Base-by-base conservation (phyloP, 2,113 vertebrate genomes). In the Prunella himalayana region DNA sequence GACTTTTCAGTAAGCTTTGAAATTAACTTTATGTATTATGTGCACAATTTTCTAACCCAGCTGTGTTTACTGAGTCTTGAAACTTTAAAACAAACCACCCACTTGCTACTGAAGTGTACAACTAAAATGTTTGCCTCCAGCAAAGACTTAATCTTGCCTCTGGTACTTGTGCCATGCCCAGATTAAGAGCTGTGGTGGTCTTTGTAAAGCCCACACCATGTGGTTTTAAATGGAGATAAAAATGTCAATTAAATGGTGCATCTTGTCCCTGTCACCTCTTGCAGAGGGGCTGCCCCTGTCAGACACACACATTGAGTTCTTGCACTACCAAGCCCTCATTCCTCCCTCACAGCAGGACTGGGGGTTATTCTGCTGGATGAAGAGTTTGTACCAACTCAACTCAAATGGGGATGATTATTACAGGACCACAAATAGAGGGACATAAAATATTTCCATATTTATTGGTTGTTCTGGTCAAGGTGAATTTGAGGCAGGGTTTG, bases 1-100 rank as follows among this genome's bases (percentile, higher is more conserved):
- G 63, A 57, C 23, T 92, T 92, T 69, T 87, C 9, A 28, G 9
- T 49, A 82, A 91, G n/a, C 70, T 92, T 65, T 59, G 57, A 66
- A 59, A 45, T 83, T 16, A 45, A 49, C 78, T 68, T 51, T 60
- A 11, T 85, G 8, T 54, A 11, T 68, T 51, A 18, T 10, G 11
- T 63, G 66, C 41, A 24, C 18, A 20, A 3, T 47, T 93, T 92
- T 77, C 50, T 41, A 75, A 57, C 23, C 11, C 59, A 66, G 30
- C 49, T 72, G 50, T 72, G 37, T 54, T 93, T 69, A 19, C 57
- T 2, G 30, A 66, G 17, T 57, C 27, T 68, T 44, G 54, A 51
- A 41, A 70, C n/a, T 35, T 84, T 66, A 18, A 72, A 87, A n/a
- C 86, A 83, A 81, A 56, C 64, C 51, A 45, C 72, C 25, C 73